Base-by-base conservation (phyloP, 2,113 vertebrate species). In the Microcebus murinus region DNA sequence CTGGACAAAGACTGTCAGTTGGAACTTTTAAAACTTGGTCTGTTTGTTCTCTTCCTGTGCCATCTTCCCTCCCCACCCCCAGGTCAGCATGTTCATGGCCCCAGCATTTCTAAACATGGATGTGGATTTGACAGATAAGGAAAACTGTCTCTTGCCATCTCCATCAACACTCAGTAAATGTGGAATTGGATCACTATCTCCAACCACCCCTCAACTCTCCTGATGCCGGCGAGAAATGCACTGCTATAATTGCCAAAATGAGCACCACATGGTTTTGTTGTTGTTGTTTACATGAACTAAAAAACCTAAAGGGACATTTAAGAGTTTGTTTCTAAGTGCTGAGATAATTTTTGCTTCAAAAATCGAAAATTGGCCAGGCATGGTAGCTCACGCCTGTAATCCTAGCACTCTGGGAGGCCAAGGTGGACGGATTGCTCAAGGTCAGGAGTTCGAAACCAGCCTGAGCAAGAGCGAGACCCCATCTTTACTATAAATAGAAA, bases 311-410 rank as follows among this genome's bases (percentile, higher is more conserved):
- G 39, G 42, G 34, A 77, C 25, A 85, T 48, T 89, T 74, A 70
- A 67, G 39, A 67, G 50, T 50, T 85, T 80, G 87, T 73, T 94
- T 79, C 48, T 65, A 91, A 82, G 57, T 34, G 17, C 45, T 25
- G 31, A 93, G 68, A 61, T 65, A 65, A 42, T 34, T 59, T 97
- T 86, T 89, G 27, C 68, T 92, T 90, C 55, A 91, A 84, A 90
- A 90, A n/a, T 79, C 34, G 45, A 89, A 79, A 59, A 25, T 59
- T 59, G 57, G 45, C 8, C 6, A 1, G 45, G 45, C 45, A 8
- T 45, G 45, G 45, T 45, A 8, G 1, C 7, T 45, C 45, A 45
- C 45, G 8, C 45, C 45, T 8, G 6, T 45, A 45, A 45, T 45
- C 45, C 45, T 45, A 8, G 45, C 6, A 45, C 45, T 45, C 45